These are phyloP conservation scores for Ceratitis capitata DNA, from an alignment of 1,140 invertebrate species.

Conservation along the genomic window DNA sequence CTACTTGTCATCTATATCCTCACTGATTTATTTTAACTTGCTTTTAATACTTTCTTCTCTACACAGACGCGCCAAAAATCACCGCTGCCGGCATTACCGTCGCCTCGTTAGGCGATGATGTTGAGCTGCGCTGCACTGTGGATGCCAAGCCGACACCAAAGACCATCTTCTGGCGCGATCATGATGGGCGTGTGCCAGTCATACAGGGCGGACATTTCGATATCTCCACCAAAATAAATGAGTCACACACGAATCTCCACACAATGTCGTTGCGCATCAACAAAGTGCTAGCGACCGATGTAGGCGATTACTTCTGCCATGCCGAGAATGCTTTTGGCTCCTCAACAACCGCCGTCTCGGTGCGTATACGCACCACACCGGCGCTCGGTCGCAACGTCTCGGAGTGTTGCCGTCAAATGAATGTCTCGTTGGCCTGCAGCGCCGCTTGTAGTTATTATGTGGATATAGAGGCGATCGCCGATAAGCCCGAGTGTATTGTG, in stretches of 20 bases:
- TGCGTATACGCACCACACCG: constrained; percentile 72
- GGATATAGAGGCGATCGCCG: constrained; percentile 82
- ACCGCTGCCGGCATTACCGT: constrained; percentile 79
- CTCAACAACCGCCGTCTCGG: constrained; percentile 74
- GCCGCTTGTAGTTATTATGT: constrained; percentile 83
- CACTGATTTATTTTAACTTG: background rate
- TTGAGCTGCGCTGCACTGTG: constrained; percentile 78
- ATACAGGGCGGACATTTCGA: constrained; percentile 80
- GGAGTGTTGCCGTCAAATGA: constrained; percentile 79
- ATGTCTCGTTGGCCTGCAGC: constrained; percentile 77
- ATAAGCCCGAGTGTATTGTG: constrained; percentile 79
- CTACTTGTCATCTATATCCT: background rate
- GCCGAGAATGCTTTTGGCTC: constrained; percentile 83
- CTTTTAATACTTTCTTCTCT: background rate
- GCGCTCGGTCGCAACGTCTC: constrained; percentile 75
- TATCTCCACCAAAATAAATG: constrained; percentile 67
- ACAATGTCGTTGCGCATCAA: constrained; percentile 78
- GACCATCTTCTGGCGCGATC: constrained; percentile 81
- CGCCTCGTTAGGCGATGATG: constrained; percentile 76
- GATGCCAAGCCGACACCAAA: constrained; percentile 81
- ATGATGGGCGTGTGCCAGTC: constrained; percentile 74
- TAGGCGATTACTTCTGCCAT: constrained; percentile 82
- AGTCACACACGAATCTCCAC: constrained; percentile 69
- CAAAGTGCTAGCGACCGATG: constrained; percentile 75
- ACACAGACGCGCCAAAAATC: constrained; percentile 77